Percentiles rank a stretch among this genome's conserved stretches.
phyloP scores from a whole-genome alignment of 1,140 invertebrate species.

The Vollenhovia emeryi region DNA sequence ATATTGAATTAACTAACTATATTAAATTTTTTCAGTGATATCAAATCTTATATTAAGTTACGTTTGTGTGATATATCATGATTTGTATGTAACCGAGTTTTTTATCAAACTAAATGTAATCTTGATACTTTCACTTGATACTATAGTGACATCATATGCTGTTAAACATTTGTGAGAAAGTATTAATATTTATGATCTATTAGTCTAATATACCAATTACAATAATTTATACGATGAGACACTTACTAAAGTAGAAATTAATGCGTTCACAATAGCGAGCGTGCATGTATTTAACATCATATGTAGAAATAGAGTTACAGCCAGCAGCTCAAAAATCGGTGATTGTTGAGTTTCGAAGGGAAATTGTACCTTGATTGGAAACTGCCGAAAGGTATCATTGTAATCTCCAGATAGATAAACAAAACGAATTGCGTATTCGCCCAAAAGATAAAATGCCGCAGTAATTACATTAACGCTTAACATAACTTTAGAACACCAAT shows the following conservation, averaged over 20 bases:
- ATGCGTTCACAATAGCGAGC: neutral
- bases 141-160: too few relatives aligned
- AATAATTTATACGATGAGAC: too few relatives aligned
- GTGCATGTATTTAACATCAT: neutral
- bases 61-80: neutral
- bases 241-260: conserved; percentile 22
- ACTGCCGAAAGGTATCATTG: neutral
- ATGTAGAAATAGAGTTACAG: neutral
- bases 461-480: neutral
- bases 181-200: too few relatives aligned
- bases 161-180: too few relatives aligned
- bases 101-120: neutral
- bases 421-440: neutral
- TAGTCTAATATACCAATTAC: too few relatives aligned
- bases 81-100: neutral
- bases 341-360: conserved; percentile 5
- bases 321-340: neutral
- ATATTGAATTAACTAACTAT: neutral
- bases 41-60: neutral
- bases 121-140: too few relatives aligned
- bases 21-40: neutral
- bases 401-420: neutral
- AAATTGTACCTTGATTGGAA: conserved; percentile 23
- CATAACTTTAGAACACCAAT: neutral
- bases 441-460: neutral